These are phyloP conservation scores for Peromyscus attwateri DNA, from an alignment of 2,797 vertebrate species.

Conservation along the genomic window DNA sequence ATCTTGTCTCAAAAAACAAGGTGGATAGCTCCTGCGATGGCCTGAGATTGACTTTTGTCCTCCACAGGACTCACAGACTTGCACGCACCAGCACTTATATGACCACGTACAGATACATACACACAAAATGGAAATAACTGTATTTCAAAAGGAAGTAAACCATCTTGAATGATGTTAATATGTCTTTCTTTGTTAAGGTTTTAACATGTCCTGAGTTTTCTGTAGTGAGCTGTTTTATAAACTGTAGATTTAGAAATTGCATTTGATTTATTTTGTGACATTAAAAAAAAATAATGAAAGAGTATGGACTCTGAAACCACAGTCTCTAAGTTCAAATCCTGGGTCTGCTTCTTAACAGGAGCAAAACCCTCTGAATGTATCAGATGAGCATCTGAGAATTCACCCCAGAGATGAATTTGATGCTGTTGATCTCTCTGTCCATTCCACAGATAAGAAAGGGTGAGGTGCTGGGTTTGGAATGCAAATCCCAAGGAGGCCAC, in stretches of 20 bases:
- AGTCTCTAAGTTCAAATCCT: conserved; percentile 2
- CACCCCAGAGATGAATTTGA: neutral
- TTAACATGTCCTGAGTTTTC: neutral
- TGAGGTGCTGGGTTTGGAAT: neutral
- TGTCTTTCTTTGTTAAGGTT: neutral
- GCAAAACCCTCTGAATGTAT: neutral
- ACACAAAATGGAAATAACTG: neutral
- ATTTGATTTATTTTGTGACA: neutral
- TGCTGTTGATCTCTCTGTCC: neutral
- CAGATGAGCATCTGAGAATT: neutral
- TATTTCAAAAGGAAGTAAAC: neutral
- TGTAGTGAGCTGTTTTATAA: neutral
- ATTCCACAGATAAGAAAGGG: neutral
- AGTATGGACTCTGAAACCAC: neutral
- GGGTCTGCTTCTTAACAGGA: conserved; percentile 33
- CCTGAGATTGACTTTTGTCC: neutral
- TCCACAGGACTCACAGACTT: neutral
- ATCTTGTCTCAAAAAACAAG: neutral
- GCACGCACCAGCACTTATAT: neutral
- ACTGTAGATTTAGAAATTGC: neutral
- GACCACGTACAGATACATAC: neutral
- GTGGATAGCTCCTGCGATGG: neutral
- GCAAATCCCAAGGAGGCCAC: neutral
- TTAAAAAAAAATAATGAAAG: neutral
- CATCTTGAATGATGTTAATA: neutral